phyloP scores from a whole-genome alignment of 2,797 vertebrate genomes.

The Cossypha niveicapilla region DNA sequence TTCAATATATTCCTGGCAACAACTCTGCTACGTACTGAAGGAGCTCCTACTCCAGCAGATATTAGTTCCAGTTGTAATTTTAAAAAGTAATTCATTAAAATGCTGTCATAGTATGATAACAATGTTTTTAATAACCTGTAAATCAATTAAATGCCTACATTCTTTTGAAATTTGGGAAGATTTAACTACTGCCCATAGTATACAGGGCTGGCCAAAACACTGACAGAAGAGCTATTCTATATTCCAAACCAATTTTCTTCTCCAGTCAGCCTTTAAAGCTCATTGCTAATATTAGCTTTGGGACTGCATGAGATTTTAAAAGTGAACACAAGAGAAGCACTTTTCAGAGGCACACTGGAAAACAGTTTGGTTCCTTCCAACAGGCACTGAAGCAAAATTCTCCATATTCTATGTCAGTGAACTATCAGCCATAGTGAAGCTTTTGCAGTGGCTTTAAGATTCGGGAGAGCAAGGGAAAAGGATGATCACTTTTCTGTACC shows the following conservation, averaged over 20 bases:
- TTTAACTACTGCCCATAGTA: background rate
- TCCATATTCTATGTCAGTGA: background rate
- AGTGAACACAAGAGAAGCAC: background rate
- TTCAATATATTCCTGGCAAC: slow-evolving; percentile 43
- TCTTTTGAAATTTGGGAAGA: background rate
- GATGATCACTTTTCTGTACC: background rate
- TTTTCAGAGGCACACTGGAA: background rate
- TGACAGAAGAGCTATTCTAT: background rate
- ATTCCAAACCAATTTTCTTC: background rate
- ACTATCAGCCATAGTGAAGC: background rate
- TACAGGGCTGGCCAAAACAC: background rate
- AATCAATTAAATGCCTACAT: background rate
- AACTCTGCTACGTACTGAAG: background rate
- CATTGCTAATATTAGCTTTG: background rate
- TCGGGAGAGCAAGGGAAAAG: background rate
- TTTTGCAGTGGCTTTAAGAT: background rate
- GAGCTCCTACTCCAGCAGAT: slow-evolving; percentile 11
- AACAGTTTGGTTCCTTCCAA: background rate
- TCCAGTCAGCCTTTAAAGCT: background rate
- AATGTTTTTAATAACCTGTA: background rate
- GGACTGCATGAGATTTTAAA: background rate
- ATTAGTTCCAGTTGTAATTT: slow-evolving; percentile 18
- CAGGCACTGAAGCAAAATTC: background rate
- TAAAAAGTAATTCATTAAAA: slow-evolving; percentile 15
- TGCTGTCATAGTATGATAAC: background rate